Evolutionary conservation across 1,140 invertebrate species (phyloP).

Genomic region (Pachypeltis micranthus): DNA sequence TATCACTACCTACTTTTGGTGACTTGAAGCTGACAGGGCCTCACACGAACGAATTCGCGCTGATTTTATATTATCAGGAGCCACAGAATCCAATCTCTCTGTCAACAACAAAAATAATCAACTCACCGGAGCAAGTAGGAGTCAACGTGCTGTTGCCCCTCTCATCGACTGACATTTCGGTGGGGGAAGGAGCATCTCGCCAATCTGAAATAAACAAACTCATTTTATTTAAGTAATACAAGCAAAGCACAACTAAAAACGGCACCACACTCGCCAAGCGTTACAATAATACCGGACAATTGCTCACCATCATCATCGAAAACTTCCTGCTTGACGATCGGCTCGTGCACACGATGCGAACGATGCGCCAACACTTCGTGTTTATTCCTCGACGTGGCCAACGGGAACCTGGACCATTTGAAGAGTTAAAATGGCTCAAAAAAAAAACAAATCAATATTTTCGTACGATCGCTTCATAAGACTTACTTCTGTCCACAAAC

Average conservation of each 20-base stretch:
- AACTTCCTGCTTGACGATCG: neutral
- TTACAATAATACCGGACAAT: too few relatives aligned
- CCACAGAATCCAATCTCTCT: too few relatives aligned
- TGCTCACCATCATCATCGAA: neutral
- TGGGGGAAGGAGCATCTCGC: constrained; percentile 10
- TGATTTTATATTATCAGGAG: too few relatives aligned
- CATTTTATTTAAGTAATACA: neutral
- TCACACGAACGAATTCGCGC: too few relatives aligned
- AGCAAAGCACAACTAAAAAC: too few relatives aligned
- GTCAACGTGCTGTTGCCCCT: constrained; percentile 2
- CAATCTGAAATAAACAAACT: constrained; percentile 20
- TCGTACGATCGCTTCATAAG: neutral
- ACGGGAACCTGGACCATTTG: constrained; percentile 9
- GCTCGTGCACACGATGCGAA: neutral
- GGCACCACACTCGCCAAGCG: too few relatives aligned
- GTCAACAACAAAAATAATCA: too few relatives aligned
- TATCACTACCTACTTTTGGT: too few relatives aligned
- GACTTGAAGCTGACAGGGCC: too few relatives aligned
- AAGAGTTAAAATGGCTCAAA: too few relatives aligned
- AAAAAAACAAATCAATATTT: neutral
- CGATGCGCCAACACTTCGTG: constrained; percentile 15
- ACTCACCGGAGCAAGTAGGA: constrained; percentile 20
- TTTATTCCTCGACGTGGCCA: constrained; percentile 12
- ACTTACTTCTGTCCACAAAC: constrained; percentile 15
- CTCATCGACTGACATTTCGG: neutral